phyloP scores from a whole-genome alignment of 2,113 vertebrate genomes.

The Diadophis punctatus region DNA sequence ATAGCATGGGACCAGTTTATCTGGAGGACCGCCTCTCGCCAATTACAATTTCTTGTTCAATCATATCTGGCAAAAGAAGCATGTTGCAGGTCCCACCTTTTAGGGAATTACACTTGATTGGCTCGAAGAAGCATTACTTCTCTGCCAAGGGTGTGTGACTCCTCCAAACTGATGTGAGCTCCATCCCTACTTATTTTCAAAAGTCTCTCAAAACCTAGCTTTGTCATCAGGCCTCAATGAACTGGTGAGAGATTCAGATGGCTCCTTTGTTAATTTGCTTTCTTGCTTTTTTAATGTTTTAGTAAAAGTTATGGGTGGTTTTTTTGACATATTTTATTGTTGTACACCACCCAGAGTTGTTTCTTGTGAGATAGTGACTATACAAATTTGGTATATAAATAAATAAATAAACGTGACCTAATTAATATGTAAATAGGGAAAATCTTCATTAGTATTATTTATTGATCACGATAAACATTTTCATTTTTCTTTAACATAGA shows the following conservation, averaged over 20 bases:
- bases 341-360: background rate
- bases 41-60: background rate
- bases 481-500: constrained; percentile 13
- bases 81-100: background rate
- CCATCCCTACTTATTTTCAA: background rate
- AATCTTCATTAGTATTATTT: constrained; percentile 27
- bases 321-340: background rate
- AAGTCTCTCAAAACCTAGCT: background rate
- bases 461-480: constrained; percentile 8
- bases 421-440: background rate
- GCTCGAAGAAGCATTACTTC: background rate
- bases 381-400: background rate
- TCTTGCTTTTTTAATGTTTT: background rate
- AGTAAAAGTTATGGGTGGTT: background rate
- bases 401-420: background rate
- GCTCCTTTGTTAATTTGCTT: background rate
- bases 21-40: background rate
- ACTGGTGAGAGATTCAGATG: background rate
- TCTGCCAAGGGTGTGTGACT: background rate
- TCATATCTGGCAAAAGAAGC: background rate
- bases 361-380: background rate
- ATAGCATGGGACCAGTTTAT: background rate
- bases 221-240: background rate
- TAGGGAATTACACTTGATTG: background rate
- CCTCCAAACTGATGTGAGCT: background rate